phyloP scores from a whole-genome alignment of 2,888 invertebrate species.

The Caenorhabditis afra region DNA sequence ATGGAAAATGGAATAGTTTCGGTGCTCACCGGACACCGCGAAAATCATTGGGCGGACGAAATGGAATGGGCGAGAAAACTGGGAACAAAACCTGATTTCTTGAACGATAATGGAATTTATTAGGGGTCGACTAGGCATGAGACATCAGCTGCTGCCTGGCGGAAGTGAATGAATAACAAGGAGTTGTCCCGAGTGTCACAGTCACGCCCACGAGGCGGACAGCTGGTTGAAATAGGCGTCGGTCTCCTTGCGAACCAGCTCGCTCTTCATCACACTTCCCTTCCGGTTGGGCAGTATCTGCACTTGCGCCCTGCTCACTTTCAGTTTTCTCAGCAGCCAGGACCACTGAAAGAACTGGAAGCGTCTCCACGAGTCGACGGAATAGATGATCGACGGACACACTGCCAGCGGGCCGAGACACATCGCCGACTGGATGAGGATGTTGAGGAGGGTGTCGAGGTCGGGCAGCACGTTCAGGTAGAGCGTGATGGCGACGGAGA shows the following conservation, averaged over 20 bases:
- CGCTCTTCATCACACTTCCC: conserved; percentile 11
- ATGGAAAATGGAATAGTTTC: background rate
- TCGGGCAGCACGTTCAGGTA: background rate
- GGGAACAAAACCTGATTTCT: too few species aligned
- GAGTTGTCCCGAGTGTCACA: too few species aligned
- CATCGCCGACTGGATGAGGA: conserved; percentile 4
- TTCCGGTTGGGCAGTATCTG: background rate
- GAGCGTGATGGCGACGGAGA: background rate
- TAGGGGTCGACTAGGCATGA: too few species aligned
- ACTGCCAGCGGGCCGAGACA: conserved; percentile 8
- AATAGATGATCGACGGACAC: conserved; percentile 17
- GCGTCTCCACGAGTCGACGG: conserved; percentile 20
- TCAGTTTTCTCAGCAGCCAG: background rate
- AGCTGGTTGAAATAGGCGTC: conserved; percentile 41
- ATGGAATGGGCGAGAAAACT: too few species aligned
- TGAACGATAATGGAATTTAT: too few species aligned
- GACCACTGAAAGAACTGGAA: background rate
- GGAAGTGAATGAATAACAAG: too few species aligned
- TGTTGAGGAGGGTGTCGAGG: conserved; percentile 1
- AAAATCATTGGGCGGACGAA: background rate
- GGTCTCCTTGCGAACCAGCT: conserved; percentile 20
- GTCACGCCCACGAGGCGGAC: background rate
- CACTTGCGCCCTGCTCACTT: background rate
- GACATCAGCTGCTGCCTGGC: too few species aligned
- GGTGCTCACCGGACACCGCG: background rate